Evolutionary conservation across 1,140 invertebrate species (phyloP), one percentile per base, ranked within the genome.

Genomic region (Hydropsyche tenuis): DNA sequence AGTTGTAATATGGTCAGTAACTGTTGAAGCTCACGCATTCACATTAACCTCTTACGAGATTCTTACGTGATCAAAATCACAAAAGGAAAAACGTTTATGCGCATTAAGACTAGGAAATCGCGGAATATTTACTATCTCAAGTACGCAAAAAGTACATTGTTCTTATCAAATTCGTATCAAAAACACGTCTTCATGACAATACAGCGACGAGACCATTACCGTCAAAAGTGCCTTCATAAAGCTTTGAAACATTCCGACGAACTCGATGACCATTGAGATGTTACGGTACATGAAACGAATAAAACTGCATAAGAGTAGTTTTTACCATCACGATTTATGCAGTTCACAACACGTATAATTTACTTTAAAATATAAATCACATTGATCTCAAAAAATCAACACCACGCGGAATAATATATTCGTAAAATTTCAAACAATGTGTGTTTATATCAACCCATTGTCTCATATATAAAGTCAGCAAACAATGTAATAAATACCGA

Each of bases 31-130:
- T 18, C n/a, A 30, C 37, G 20, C 23, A 6, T 30, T 69, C 25
- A 23, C 69, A 53, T 75, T 75, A 66, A 70, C 73, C 62, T 71
- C 46, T 65, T 18, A 60, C 72, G 53, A 74, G 69, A 51, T 25
- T 9, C 25, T 66, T 75, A 72, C 74, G 74, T 75, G 74, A 75
- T 72, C 56, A 48, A 30, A 72, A 72, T 75, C 43, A 25, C 30
- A 71, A 53, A 71, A 22, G 18, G 23, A 65, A 63, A 74, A 48
- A 45, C 37, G 37, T 64, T 14, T 27, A 37, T 48, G 42, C 56
- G 56, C 22, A 69, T 74, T 71, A 20, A 14, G 14, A 43, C 16
- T 65, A 42, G 69, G 69, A 56, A 56, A 42, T 75, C 20, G 48
- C 62, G 70, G 48, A 45, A 16, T 20, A n/a, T 37, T n/a, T 37